phyloP scores from a whole-genome alignment of 1,140 invertebrate species.

The Lasaia peninsularis region DNA sequence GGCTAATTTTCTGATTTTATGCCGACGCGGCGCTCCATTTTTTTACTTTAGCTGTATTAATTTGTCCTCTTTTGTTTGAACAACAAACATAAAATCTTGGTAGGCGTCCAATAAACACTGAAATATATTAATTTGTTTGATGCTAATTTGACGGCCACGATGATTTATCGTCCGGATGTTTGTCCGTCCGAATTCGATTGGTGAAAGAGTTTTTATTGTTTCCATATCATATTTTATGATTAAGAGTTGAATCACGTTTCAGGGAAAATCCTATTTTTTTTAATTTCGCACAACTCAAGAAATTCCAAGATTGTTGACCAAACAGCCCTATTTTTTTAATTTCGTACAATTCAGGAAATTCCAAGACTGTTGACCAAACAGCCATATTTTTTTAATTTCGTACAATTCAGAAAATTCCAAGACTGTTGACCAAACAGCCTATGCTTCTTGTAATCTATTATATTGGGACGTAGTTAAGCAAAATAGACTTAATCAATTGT shows the following conservation, averaged over 20 bases:
- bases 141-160: constrained; percentile 4
- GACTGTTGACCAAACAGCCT: background rate
- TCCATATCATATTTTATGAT: background rate
- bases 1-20: too few species aligned
- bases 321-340: background rate
- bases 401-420: too few species aligned
- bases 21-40: background rate
- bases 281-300: too few species aligned
- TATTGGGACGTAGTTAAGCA: too few species aligned
- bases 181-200: background rate
- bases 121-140: constrained; percentile 2
- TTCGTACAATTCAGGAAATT: too few species aligned
- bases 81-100: constrained; percentile 2
- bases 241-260: background rate
- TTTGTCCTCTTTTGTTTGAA: background rate
- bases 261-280: background rate
- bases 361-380: background rate
- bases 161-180: constrained; percentile 3
- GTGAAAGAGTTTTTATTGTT: background rate
- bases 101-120: background rate
- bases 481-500: too few species aligned
- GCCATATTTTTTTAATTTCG: background rate
- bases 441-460: too few species aligned
- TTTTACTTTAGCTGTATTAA: background rate
- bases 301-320: background rate